Base-by-base conservation (phyloP, 2,797 vertebrate genomes). In the Staurois parvus region DNA sequence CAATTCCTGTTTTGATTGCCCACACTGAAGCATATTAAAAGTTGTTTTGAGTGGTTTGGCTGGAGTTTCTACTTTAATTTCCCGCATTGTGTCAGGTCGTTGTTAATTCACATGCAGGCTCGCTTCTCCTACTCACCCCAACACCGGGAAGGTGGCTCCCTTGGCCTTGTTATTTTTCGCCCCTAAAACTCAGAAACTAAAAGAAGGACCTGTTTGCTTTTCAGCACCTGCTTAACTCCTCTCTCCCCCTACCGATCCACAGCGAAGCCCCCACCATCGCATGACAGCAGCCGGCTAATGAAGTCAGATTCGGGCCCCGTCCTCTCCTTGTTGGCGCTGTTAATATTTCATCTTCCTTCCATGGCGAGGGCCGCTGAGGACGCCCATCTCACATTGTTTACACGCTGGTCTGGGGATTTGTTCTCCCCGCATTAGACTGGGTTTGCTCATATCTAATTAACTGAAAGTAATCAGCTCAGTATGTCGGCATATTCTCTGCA, bases 261-360 rank as follows among this genome's bases (percentile, higher is more conserved):
- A 52, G 48, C 17, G 2, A 52, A 52, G 48, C 59, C 52, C 81
- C 81, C 62, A 28, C 56, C 13, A 74, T 37, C n/a, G 45, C 42
- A 37, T 73, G 76, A 30, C 76, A 67, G 83, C 73, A 24, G 32
- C 26, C 92, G 91, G 93, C 92, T 94, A 94, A 93, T 94, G 94
- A 93, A 91, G 91, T 91, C 90, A 88, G 91, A 93, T 92, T 90
- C 88, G 90, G 89, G 89, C 92, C 89, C 93, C 93, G 91, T 94
- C 92, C 91, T 92, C 92, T 92, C 90, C 89, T n/a, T 90, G 88
- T 89, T 88, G 89, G 76, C 79, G 91, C 88, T 84, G 88, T 91
- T 95, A 92, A 94, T 94, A 94, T 94, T 95, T 94, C 90, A 94
- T 94, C 90, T 93, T 90, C 89, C 83, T 91, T 92, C 88, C 91